Evolutionary conservation across 2,888 invertebrate genomes (phyloP), one percentile per base, ranked within the genome.

Genomic region (Sesia apiformis): DNA sequence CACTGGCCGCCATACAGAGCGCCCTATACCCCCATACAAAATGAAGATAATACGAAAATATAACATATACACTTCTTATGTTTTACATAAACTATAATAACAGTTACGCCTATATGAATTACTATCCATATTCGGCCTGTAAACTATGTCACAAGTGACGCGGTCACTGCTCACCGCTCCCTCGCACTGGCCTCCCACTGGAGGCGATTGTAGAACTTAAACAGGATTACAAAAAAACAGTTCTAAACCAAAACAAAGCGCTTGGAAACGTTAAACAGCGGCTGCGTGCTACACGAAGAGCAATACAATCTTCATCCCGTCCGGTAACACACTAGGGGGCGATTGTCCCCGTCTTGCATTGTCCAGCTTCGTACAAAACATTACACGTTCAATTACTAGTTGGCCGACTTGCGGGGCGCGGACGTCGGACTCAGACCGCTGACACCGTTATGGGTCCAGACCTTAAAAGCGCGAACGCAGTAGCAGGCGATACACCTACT

Each of bases 41-140:
- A 83, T 72, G 74, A 83, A 74, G 76, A 77, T 77, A 23, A 84
- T 79, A 81, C 70, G 70, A 84, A 82, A 84, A 85, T 83, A 84
- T 81, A 84, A 81, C 81, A 83, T 75, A 84, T 84, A 87, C 84
- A 84, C 78, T 81, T 85, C 86, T 83, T 87, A 88, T 74, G 80
- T 72, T 86, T 23, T 85, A 87, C 77, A 85, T 84, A 84, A 86
- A 86, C 87, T 87, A 84, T 81, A 76, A 76, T 80, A 86, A 86
- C 86, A 84, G 82, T 86, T 85, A 85, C 74, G 74, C 74, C 83
- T 38, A 50, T 5, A 50, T 50, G 39, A 50, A 50, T 38, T 50
- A 38, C 4, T 50, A 50, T 50, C 3, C 81, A 80, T 75, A 77
- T 63, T 63, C 76, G 74, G 74, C 70, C 67, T 77, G 80, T 79